Evolutionary conservation across 2,888 invertebrate genomes (phyloP).

Genomic region (Drosophila hamatofila): DNA sequence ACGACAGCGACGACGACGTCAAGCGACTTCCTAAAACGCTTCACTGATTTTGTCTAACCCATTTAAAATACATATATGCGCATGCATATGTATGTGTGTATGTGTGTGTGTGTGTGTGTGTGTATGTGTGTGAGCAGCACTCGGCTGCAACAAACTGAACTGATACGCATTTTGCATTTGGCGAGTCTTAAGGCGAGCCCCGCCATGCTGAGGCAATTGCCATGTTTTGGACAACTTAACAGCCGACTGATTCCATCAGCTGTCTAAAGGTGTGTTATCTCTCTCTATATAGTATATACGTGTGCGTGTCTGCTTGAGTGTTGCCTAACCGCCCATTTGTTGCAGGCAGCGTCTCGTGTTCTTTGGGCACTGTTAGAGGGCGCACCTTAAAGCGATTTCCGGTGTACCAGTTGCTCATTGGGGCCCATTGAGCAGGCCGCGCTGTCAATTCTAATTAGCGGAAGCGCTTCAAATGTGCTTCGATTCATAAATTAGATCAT

Average conservation of each 20-base stretch:
- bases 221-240: constrained; percentile 67
- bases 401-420: constrained; percentile 84
- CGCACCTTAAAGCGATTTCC: constrained; percentile 83
- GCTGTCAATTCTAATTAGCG: constrained; percentile 83
- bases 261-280: constrained; percentile 52
- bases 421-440: constrained; percentile 69
- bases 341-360: constrained; percentile 52
- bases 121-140: not conserved
- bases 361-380: constrained; percentile 57
- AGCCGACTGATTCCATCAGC: constrained; percentile 65
- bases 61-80: constrained; percentile 35
- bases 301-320: constrained; percentile 27
- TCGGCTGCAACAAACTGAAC: constrained; percentile 15
- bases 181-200: constrained; percentile 57
- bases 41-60: constrained; percentile 76
- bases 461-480: constrained; percentile 73
- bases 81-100: not conserved
- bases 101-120: constrained; percentile 6
- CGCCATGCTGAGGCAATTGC: constrained; percentile 33
- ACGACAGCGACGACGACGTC: constrained; percentile 37
- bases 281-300: not conserved
- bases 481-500: constrained; percentile 75
- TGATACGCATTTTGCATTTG: constrained; percentile 67
- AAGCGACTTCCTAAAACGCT: constrained; percentile 77
- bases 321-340: constrained; percentile 62